These are phyloP conservation scores for Ormyrus thymus DNA, from an alignment of 2,888 invertebrate species.

Conservation along the genomic window DNA sequence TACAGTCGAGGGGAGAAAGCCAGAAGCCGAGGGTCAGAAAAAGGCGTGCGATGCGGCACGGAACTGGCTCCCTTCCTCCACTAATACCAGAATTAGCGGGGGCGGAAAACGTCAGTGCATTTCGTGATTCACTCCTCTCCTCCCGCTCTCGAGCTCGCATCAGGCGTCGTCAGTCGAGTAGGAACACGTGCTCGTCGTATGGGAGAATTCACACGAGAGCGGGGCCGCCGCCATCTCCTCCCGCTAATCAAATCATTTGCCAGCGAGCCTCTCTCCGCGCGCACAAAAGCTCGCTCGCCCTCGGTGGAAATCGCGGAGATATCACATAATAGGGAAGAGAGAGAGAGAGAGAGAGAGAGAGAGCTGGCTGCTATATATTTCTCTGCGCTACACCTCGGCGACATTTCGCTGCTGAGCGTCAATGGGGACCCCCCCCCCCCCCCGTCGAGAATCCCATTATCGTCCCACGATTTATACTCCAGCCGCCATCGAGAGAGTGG, in stretches of 20 bases:
- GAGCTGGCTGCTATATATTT: slow-evolving; percentile 57
- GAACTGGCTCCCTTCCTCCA: neutral
- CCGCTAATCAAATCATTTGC: slow-evolving; percentile 66
- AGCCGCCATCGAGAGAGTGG: slow-evolving; percentile 6
- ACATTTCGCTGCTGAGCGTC: slow-evolving; percentile 67
- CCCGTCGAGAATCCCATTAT: slow-evolving; percentile 74
- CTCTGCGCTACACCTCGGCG: slow-evolving; percentile 54
- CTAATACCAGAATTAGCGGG: slow-evolving; percentile 34
- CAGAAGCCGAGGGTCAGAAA: no score
- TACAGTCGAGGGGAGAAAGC: no score
- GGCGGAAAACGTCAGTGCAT: slow-evolving; percentile 48
- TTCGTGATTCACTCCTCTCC: slow-evolving; percentile 43
- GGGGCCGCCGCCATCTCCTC: slow-evolving; percentile 52
- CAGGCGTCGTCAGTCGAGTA: slow-evolving; percentile 28
- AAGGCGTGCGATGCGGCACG: no score
- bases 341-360: neutral
- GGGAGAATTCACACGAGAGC: slow-evolving; percentile 68
- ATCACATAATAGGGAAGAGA: slow-evolving; percentile 22
- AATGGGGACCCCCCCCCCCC: slow-evolving; percentile 67
- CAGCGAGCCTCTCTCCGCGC: slow-evolving; percentile 44
- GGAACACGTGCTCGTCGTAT: slow-evolving; percentile 68
- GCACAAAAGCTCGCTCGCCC: slow-evolving; percentile 4
- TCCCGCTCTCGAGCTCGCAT: neutral
- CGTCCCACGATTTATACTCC: slow-evolving; percentile 66
- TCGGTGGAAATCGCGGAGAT: slow-evolving; percentile 4